Base-by-base conservation (phyloP, 2,888 invertebrate species). In the Amphiduros pacificus region DNA sequence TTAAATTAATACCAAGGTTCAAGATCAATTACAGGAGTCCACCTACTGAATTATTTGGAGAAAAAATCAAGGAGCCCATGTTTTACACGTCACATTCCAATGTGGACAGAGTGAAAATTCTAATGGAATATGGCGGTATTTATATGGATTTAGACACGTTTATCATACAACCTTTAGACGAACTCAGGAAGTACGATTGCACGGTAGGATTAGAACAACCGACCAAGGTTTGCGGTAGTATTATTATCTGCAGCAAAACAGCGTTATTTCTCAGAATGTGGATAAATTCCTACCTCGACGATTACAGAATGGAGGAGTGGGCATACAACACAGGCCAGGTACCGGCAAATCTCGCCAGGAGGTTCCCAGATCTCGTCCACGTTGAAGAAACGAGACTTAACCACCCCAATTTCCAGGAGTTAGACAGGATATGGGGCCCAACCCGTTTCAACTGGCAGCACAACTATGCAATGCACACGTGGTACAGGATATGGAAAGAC, bases 391-490 rank as follows among this genome's bases (percentile, higher is more conserved):
- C 54, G 9, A 58, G 57, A 26, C 55, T 71, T 14, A 68, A 69
- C 48, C 36, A 63, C 26, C 71, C 71, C 9, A 71, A 71, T 56
- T 71, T 70, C 53, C 53, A 66, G 17, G 69, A 71, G 44, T 63
- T 71, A 24, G 62, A 67, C 31, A 22, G 61, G 36, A 60, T 71
- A 27, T 71, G 69, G 69, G 71, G 71, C 17, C 57, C 60, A 17
- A 55, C 55, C 3, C 54, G 64, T 28, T 71, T 65, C 32, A 53
- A 71, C 41, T 71, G 71, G 71, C 44, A 55, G 27, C 44, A 69
- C 11, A 72, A 73, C 60, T 74, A 74, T 58, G 76, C 76, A 6
- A 70, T 78, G 6, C 78, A 78, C 50, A 55, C 74, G 49, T 75
- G 67, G 67, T 71, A 70, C 26, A 27, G 66, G 31, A 53, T 68